Evolutionary conservation across 2,888 invertebrate genomes (phyloP).

Genomic region (Cephus nigrinus): DNA sequence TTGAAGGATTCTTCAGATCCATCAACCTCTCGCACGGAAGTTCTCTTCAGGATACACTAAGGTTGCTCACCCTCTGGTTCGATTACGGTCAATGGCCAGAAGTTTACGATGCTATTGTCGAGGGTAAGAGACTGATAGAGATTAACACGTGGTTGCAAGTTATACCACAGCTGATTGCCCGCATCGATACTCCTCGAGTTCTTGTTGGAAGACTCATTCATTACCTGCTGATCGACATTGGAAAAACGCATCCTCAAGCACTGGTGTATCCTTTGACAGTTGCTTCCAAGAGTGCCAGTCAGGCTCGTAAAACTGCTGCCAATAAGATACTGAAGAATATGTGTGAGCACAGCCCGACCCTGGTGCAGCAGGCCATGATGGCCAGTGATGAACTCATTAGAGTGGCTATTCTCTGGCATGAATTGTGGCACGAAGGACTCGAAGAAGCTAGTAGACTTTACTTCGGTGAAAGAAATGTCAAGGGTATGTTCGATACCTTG

Average conservation of each 20-base stretch:
- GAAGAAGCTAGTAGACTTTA: slow-evolving; percentile 94
- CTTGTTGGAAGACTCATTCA: slow-evolving; percentile 92
- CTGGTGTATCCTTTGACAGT: slow-evolving; percentile 97
- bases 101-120: slow-evolving; percentile 92
- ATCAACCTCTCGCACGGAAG: slow-evolving; percentile 92
- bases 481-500: slow-evolving; percentile 95
- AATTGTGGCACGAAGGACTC: slow-evolving; percentile 98
- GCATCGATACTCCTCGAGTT: slow-evolving; percentile 93
- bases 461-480: slow-evolving; percentile 95
- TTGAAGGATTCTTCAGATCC: slow-evolving; percentile 95
- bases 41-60: slow-evolving; percentile 94
- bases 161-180: slow-evolving; percentile 97
- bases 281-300: slow-evolving; percentile 93
- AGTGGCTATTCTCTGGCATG: slow-evolving; percentile 99
- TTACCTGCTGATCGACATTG: slow-evolving; percentile 94
- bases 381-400: slow-evolving; percentile 96
- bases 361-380: slow-evolving; percentile 96
- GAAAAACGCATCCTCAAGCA: slow-evolving; percentile 97
- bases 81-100: slow-evolving; percentile 96
- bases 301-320: slow-evolving; percentile 88
- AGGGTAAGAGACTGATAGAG: slow-evolving; percentile 92
- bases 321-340: slow-evolving; percentile 95
- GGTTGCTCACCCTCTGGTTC: slow-evolving; percentile 97
- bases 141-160: slow-evolving; percentile 99
- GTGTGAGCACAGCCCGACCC: slow-evolving; percentile 90